A percentile compares a stretch with the other conserved stretches of the same genome.
Conservation (phyloP, 2,113 vertebrate species). For the Rousettus leschenaultii region DNA sequence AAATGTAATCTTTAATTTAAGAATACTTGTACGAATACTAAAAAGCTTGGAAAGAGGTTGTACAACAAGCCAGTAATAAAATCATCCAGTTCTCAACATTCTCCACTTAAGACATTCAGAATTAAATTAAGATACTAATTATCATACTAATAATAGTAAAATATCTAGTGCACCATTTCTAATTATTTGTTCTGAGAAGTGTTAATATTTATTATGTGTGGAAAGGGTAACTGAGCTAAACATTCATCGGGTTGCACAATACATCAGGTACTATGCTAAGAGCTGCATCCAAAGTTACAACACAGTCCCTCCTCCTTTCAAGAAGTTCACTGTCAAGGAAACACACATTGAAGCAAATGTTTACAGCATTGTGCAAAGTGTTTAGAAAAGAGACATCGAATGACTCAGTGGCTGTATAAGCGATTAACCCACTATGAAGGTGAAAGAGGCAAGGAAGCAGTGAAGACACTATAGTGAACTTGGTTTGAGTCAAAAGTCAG, state of each 20-base stretch:
- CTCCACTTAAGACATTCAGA: neutral
- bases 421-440: neutral
- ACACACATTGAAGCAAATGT: neutral
- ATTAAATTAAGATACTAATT: neutral
- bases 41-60: neutral
- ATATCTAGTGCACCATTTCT: neutral
- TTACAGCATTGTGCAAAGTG: neutral
- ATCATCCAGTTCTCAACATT: neutral
- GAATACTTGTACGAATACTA: neutral
- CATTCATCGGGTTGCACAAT: neutral
- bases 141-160: neutral
- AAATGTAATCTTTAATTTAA: slow-evolving; percentile 27
- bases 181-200: neutral
- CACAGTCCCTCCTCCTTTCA: neutral
- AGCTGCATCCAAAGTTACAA: neutral
- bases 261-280: neutral
- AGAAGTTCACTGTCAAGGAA: neutral
- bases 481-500: neutral
- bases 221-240: neutral
- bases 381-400: neutral
- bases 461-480: neutral
- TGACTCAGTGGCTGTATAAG: neutral
- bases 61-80: neutral
- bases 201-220: neutral
- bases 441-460: neutral